Conservation (phyloP, 2,797 vertebrate species). For the Myoxocephalus aenaeus region DNA sequence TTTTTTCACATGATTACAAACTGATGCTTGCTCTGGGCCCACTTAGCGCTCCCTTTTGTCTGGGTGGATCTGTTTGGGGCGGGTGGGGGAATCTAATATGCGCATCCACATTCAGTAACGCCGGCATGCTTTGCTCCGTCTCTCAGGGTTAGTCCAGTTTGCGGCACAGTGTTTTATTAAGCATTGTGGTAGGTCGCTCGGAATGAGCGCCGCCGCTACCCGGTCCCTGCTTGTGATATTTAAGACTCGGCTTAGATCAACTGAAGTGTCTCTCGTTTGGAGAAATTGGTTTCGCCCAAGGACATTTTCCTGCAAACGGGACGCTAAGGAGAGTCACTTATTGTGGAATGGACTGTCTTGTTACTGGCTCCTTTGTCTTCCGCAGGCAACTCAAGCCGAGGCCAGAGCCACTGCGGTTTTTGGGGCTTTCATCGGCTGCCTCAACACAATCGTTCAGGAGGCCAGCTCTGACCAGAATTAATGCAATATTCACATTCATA, state of each 20-base stretch:
- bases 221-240: slow-evolving; percentile 80
- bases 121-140: slow-evolving; percentile 68
- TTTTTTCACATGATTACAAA: slow-evolving; percentile 77
- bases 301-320: slow-evolving; percentile 85
- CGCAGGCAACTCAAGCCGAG: slow-evolving; percentile 74
- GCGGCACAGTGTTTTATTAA: slow-evolving; percentile 76
- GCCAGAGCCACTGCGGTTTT: slow-evolving; percentile 78
- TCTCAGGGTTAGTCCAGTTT: slow-evolving; percentile 74
- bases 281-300: slow-evolving; percentile 76
- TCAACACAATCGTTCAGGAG: slow-evolving; percentile 75
- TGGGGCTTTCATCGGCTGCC: slow-evolving; percentile 81
- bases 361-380: slow-evolving; percentile 84
- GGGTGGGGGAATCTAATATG: slow-evolving; percentile 68
- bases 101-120: slow-evolving; percentile 67
- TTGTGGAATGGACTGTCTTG: slow-evolving; percentile 77
- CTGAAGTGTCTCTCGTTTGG: slow-evolving; percentile 77
- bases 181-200: slow-evolving; percentile 80
- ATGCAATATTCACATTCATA: slow-evolving; percentile 79
- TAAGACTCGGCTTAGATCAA: slow-evolving; percentile 81
- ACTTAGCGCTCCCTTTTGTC: slow-evolving; percentile 67
- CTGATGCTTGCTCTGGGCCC: slow-evolving; percentile 71
- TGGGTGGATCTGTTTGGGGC: slow-evolving; percentile 61
- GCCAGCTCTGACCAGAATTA: slow-evolving; percentile 81
- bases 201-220: slow-evolving; percentile 65
- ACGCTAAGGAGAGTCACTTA: slow-evolving; percentile 79